Percentiles rank a stretch among this genome's conserved stretches.
Conservation (phyloP, 1,140 invertebrate species). For the Colletes gigas region DNA sequence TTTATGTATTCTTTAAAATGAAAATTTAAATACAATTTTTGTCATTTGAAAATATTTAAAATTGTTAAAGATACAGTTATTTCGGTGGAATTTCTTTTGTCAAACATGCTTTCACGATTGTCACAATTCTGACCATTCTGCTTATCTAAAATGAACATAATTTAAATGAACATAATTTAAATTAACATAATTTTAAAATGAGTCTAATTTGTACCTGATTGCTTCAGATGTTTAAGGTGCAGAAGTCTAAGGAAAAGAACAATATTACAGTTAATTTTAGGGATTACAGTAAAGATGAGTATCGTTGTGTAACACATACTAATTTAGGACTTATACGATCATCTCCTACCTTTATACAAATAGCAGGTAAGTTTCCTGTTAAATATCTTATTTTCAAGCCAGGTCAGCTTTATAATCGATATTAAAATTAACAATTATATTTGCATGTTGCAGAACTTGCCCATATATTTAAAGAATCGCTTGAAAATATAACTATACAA, state of each 20-base stretch:
- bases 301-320: conserved; percentile 74
- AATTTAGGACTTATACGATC: conserved; percentile 73
- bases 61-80: too few species aligned
- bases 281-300: conserved; percentile 69
- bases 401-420: not conserved
- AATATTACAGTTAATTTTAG: conserved; percentile 58
- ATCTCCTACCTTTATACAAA: conserved; percentile 71
- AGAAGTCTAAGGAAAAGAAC: conserved; percentile 71
- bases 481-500: conserved; percentile 77
- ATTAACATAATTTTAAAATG: too few species aligned
- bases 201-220: not conserved
- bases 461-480: conserved; percentile 79
- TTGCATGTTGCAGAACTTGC: conserved; percentile 77
- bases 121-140: too few species aligned
- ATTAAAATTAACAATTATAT: conserved; percentile 13
- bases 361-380: conserved; percentile 70
- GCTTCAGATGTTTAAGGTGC: conserved; percentile 55
- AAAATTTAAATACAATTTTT: too few species aligned
- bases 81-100: too few species aligned
- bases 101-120: too few species aligned
- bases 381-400: not conserved
- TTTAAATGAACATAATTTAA: too few species aligned
- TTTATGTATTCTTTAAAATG: too few species aligned
- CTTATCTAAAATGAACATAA: too few species aligned
- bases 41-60: too few species aligned